Base-by-base conservation (phyloP, 2,797 vertebrate genomes). In the Kryptopterus vitreolus region DNA sequence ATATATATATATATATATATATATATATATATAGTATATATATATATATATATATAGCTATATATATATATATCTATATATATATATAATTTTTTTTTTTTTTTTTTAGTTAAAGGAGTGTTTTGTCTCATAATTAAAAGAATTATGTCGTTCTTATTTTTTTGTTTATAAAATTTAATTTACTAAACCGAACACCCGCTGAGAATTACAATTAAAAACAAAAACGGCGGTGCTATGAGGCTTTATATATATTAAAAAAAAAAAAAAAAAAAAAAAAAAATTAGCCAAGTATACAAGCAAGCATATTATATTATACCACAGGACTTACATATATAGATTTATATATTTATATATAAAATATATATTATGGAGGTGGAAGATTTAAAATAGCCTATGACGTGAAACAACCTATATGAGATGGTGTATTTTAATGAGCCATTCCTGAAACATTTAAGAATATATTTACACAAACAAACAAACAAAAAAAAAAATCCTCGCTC, bases 381-480 rank as follows among this genome's bases (percentile, higher is more conserved):
- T 84, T 86, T 81, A 80, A 58, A 88, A 84, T 43, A 43, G 10
- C 38, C 38, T 43, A 43, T 43, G 38, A 43, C 38, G 62, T 82
- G 89, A 78, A 82, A 82, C 83, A 87, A 89, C 89, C 83, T 83
- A 83, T 16, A 3, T 83, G 61, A 74, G 82, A 81, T 83, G 86
- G 83, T 57, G 74, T 82, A 71, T n/a, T 46, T 85, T 90, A 92
- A 89, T 87, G 90, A 91, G 92, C 91, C 90, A 82, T 89, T 93
- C 93, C 92, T 92, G 93, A 95, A 95, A 94, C 79, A 92, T 90
- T 92, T 86, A 91, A 86, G 90, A 91, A 90, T 90, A 90, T 96
- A 96, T 97, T 96, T 96, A 97, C 96, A 98, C 94, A 33, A 71
- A 52, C 38, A 52, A n/a, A n/a, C 9, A 69, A 66, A 65, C 12